Percentiles rank a stretch among this genome's conserved stretches.
These are phyloP conservation scores for Bubo blakistoni DNA, from an alignment of 2,113 vertebrate genomes.

Conservation along the genomic window DNA sequence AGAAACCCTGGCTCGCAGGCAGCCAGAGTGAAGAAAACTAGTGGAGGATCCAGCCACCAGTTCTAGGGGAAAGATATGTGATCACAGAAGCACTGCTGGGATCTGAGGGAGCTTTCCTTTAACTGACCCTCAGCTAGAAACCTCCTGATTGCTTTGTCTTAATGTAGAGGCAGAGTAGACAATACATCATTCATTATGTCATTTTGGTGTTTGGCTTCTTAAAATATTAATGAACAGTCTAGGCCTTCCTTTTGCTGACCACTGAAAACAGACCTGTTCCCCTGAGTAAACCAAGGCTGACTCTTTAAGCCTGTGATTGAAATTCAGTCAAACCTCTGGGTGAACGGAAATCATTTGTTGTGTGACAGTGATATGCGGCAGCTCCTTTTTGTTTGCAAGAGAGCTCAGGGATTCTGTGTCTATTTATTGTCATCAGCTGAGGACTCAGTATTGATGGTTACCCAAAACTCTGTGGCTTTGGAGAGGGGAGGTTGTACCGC, in stretches of 20 bases:
- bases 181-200: constrained; percentile 35
- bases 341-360: constrained; percentile 60
- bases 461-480: constrained; percentile 2
- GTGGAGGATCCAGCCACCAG: not conserved
- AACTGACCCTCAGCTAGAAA: not conserved
- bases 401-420: constrained; percentile 31
- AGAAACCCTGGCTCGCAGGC: not conserved
- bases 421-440: constrained; percentile 10
- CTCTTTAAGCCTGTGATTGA: constrained; percentile 23
- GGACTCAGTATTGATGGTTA: not conserved
- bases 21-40: not conserved
- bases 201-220: constrained; percentile 54
- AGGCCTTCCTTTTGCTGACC: constrained; percentile 58
- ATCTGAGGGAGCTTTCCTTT: not conserved
- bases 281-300: not conserved
- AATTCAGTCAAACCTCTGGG: constrained; percentile 53
- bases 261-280: constrained; percentile 14
- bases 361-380: constrained; percentile 2
- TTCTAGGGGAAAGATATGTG: not conserved
- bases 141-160: not conserved
- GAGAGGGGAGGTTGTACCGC: not conserved
- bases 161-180: not conserved
- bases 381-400: constrained; percentile 30
- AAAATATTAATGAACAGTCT: constrained; percentile 69
- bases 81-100: not conserved